Evolutionary conservation across 2,113 vertebrate species (phyloP).

Genomic region (Saiga tatarica): DNA sequence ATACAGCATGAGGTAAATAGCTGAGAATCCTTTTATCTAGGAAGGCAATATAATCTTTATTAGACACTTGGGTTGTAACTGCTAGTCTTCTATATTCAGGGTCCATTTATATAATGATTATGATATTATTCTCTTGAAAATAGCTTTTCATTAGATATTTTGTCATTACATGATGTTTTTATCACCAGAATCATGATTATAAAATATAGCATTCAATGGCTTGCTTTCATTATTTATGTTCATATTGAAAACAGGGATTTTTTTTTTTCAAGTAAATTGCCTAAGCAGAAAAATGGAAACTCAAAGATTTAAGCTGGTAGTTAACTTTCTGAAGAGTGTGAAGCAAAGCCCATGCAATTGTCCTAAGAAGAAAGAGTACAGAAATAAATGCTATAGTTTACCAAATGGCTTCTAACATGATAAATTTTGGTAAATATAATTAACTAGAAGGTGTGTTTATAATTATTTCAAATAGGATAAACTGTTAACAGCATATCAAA

Average conservation of each 20-base stretch:
- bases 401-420: conserved; percentile 11
- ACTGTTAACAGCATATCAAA: background rate
- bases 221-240: conserved; percentile 49
- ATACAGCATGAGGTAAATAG: background rate
- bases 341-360: conserved; percentile 70
- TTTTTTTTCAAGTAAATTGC: conserved; percentile 25
- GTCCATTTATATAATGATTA: conserved; percentile 65
- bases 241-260: conserved; percentile 46
- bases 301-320: conserved; percentile 53
- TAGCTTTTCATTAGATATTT: conserved; percentile 59
- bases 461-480: conserved; percentile 26
- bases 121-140: conserved; percentile 40
- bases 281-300: conserved; percentile 30
- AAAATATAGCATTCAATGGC: conserved; percentile 45
- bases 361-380: conserved; percentile 25
- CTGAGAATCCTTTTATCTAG: background rate
- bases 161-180: conserved; percentile 45
- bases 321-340: conserved; percentile 69
- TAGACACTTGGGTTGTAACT: background rate
- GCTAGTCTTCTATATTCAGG: background rate
- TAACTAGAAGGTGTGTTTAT: background rate
- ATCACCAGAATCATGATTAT: conserved; percentile 63
- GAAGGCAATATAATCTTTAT: background rate
- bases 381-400: conserved; percentile 17
- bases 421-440: conserved; percentile 31